These are phyloP conservation scores for Ochropleura leucogaster DNA, from an alignment of 2,888 invertebrate species.

Conservation along the genomic window DNA sequence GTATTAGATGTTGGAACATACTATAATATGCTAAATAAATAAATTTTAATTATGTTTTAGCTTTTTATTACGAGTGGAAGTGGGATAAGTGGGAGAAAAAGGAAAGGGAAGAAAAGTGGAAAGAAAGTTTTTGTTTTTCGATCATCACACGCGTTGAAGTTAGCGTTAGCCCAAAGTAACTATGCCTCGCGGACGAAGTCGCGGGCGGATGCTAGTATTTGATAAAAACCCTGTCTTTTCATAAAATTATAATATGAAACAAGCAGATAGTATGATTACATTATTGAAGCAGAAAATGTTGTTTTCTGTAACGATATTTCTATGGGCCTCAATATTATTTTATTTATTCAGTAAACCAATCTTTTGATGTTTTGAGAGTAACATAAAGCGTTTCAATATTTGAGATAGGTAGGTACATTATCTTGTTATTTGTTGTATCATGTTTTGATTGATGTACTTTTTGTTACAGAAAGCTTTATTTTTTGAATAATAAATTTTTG, in stretches of 20 bases:
- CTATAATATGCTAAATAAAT: too few relatives aligned
- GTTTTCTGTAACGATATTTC: conserved; percentile 12
- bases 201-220: too few relatives aligned
- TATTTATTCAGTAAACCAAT: conserved; percentile 42
- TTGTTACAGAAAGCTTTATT: neutral
- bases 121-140: too few relatives aligned
- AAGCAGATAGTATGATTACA: conserved; percentile 3
- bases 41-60: too few relatives aligned
- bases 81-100: too few relatives aligned
- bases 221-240: neutral
- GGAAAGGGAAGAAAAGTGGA: too few relatives aligned
- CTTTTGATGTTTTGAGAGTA: conserved; percentile 23
- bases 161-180: too few relatives aligned
- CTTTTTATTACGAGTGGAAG: too few relatives aligned
- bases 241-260: neutral
- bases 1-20: too few relatives aligned
- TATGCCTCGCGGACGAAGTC: too few relatives aligned
- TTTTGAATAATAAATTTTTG: neutral
- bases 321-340: conserved; percentile 1
- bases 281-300: conserved; percentile 1
- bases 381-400: conserved; percentile 10
- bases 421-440: neutral
- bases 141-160: too few relatives aligned
- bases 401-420: neutral
- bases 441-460: neutral